Base-by-base conservation (phyloP, 1,140 invertebrate species). In the Orussus abietinus region DNA sequence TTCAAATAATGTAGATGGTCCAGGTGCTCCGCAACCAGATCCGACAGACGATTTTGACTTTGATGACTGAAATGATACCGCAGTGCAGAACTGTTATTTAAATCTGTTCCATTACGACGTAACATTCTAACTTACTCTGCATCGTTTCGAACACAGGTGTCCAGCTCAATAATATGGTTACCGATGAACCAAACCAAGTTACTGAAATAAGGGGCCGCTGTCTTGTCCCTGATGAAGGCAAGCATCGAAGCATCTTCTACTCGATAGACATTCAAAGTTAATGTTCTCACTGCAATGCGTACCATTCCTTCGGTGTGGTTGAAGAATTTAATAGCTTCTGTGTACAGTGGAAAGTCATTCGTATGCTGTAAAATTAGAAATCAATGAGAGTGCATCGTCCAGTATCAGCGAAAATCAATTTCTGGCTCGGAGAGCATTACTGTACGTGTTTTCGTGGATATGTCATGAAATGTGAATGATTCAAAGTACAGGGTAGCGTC, bases 141-240 rank as follows among this genome's bases (percentile, higher is more conserved):
- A 75, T 95, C 92, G 64, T 92, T 91, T 59, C 92, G 80, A 17
- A 98, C 90, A 76, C 95, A 98, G 3, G 82, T 82, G 71, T 99
- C 94, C 34, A 99, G 73, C 71, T 98, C 94, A 43, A 98, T 76
- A 42, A 98, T 94, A 69, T 99, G 95, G 75, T 95, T 96, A 34
- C 95, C 96, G 64, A 99, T 97, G 61, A 98, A 97, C 92, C 94
- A 97, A n/a, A 98, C 94, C 15, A 99, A 78, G 75, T 98, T 98
- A 46, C 92, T 96, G 66, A 98, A 98, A 75, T 98, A 99, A 6
- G 94, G 92, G 14, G 92, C 91, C 29, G 94, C 93, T 32, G 96
- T 97, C 74, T 88, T 81, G 68, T 97, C 90, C 58, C 92, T 78
- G 50, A 99, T 96, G 72, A 98, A 98, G 47, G 86, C 81, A 33